phyloP scores from a whole-genome alignment of 1,140 invertebrate species.

The Drosophila murphyi region DNA sequence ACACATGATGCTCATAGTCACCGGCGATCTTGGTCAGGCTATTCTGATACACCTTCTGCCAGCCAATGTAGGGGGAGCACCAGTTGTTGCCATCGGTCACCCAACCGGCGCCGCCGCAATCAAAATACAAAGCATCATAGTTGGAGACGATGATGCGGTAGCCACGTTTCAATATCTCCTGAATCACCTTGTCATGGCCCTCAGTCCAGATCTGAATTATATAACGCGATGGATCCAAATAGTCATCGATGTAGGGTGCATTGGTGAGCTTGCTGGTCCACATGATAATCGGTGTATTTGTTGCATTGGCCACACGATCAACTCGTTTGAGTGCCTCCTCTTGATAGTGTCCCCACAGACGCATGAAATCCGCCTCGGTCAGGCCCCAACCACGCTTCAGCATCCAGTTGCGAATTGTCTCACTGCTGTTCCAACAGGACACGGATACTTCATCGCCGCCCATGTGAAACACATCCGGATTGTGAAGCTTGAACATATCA shows the following conservation, averaged over 20 bases:
- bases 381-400: conserved; percentile 86
- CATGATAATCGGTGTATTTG: conserved; percentile 88
- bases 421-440: conserved; percentile 91
- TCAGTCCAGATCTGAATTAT: conserved; percentile 93
- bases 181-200: conserved; percentile 87
- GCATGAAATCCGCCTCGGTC: conserved; percentile 87
- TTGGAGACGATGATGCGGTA: conserved; percentile 92
- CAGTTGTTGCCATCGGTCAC: conserved; percentile 90
- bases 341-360: conserved; percentile 92
- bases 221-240: conserved; percentile 89
- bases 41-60: conserved; percentile 94
- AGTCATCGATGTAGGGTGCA: conserved; percentile 87
- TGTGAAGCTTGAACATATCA: conserved; percentile 87
- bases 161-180: conserved; percentile 88
- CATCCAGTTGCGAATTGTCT: conserved; percentile 90
- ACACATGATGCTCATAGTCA: conserved; percentile 85
- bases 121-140: conserved; percentile 93
- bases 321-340: conserved; percentile 87
- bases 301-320: conserved; percentile 84
- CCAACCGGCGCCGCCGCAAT: conserved; percentile 91
- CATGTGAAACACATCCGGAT: conserved; percentile 94
- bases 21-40: conserved; percentile 87
- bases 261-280: conserved; percentile 93
- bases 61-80: conserved; percentile 95
- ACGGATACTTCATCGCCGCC: conserved; percentile 93